Evolutionary conservation across 2,797 vertebrate genomes (phyloP).

Genomic region (Margarornis squamiger): DNA sequence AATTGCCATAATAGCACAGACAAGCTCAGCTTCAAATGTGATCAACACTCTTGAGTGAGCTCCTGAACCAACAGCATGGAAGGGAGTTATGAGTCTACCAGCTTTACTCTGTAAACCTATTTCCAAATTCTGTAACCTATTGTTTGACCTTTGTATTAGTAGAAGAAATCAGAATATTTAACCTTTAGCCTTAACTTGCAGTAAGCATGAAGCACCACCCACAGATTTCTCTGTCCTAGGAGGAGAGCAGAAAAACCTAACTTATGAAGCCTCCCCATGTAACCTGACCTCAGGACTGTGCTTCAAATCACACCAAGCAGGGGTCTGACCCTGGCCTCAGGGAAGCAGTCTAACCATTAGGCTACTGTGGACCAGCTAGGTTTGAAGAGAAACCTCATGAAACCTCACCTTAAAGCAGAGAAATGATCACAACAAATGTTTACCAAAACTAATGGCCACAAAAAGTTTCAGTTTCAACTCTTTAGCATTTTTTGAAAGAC

Average conservation of each 20-base stretch:
- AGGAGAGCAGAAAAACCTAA: not conserved
- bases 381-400: not conserved
- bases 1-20: not conserved
- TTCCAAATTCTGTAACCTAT: not conserved
- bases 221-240: not conserved
- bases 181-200: not conserved
- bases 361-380: not conserved
- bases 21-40: not conserved
- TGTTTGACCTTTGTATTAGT: not conserved
- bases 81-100: not conserved
- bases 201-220: not conserved
- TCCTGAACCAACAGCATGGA: not conserved
- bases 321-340: not conserved
- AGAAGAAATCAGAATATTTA: constrained; percentile 2
- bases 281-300: not conserved
- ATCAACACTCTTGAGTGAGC: not conserved
- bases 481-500: not conserved
- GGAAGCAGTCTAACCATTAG: not conserved
- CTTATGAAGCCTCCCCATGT: not conserved
- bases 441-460: not conserved
- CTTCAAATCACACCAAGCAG: not conserved
- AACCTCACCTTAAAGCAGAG: not conserved
- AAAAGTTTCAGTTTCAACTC: not conserved
- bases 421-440: not conserved
- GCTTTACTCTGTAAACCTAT: not conserved